Evolutionary conservation across 2,797 vertebrate species (phyloP), one percentile per base, ranked within the genome.

Genomic region (Mallotus villosus): DNA sequence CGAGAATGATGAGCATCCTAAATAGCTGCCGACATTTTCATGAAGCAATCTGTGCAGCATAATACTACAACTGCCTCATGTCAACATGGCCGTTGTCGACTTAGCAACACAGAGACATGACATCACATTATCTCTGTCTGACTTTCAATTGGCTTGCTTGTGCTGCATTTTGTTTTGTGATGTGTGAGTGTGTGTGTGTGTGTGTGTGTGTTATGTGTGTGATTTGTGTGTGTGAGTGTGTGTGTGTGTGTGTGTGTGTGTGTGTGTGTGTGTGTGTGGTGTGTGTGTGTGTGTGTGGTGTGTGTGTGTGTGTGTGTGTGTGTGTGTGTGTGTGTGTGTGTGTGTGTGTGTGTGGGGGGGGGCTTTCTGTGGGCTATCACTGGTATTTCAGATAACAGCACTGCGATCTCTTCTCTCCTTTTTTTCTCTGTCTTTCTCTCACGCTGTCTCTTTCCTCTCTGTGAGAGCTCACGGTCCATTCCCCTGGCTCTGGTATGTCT

Each of bases 401-500:
- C 49, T 22, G 2, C 21, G 22, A 46, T 24, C 37, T 66, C 41
- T 41, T 51, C 68, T 68, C 69, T 72, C 17, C 8, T 21, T 12
- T 37, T 14, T 57, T 5, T 27, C 6, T 46, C 7, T 58, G 12
- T 55, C 51, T 55, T 55, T 55, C 17, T 78, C 78, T 84, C 76
- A 74, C 67, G 60, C 68, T 60, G 59, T 68, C 68, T 71, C 68
- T 75, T 55, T 79, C 71, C 2, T 21, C 8, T 22, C n/a, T 55
- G 7, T 24, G 22, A 49, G 37, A n/a, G 21, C 37, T 32, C 37
- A 24, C 34, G 22, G 16, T 7, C 19, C 6, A 5, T n/a, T 55
- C 51, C 51, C 6, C 9, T 55, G n/a, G n/a, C 57, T 55, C 16
- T 70, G 68, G 24, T 27, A 62, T 61, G 68, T 24, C 51, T 34